These are phyloP conservation scores for Xerus rutilus DNA, from an alignment of 2,797 vertebrate genomes.

Conservation along the genomic window DNA sequence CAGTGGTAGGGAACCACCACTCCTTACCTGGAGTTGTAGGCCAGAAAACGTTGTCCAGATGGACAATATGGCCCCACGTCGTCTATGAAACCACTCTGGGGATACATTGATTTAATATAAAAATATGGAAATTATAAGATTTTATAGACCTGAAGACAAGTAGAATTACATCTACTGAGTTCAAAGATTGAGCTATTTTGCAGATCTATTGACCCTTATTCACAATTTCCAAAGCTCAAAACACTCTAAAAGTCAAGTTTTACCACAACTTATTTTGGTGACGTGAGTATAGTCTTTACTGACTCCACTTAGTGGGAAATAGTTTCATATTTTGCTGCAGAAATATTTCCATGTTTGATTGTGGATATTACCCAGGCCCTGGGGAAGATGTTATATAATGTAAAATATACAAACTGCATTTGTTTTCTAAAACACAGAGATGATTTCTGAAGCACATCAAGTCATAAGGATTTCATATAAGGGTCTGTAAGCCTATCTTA, in stretches of 20 bases:
- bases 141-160: neutral
- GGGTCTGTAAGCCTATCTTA: neutral
- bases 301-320: neutral
- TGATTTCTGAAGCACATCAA: constrained; percentile 12
- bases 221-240: neutral
- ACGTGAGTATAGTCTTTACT: neutral
- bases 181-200: neutral
- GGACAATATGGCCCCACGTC: neutral
- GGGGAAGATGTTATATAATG: neutral
- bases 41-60: neutral
- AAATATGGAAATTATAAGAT: neutral
- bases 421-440: constrained; percentile 17
- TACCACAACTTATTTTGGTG: neutral
- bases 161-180: neutral
- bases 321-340: neutral
- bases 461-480: neutral
- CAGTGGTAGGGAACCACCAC: neutral
- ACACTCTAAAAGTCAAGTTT: neutral
- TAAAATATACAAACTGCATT: neutral
- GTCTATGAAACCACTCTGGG: neutral
- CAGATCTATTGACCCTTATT: neutral
- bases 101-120: neutral
- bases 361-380: neutral
- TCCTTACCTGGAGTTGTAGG: neutral
- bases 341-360: neutral